These are phyloP conservation scores for Andrena trimmerana DNA, from an alignment of 2,888 invertebrate genomes.

Conservation along the genomic window DNA sequence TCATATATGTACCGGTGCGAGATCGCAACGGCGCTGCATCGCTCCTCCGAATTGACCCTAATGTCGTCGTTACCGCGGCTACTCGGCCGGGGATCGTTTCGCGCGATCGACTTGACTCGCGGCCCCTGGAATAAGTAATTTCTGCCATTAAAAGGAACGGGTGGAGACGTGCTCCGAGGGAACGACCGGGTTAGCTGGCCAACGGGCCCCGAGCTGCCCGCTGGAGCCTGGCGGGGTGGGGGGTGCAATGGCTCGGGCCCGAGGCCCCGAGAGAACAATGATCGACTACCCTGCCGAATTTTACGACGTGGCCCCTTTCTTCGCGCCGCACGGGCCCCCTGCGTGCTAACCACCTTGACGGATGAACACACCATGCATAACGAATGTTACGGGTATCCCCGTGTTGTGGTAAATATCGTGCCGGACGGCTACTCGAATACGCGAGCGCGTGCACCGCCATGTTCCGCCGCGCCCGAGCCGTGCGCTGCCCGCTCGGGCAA, in stretches of 20 bases:
- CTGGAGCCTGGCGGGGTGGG: background rate
- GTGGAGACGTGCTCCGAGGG: constrained; percentile 18
- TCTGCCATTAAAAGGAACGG: constrained; percentile 30
- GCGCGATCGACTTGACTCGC: background rate
- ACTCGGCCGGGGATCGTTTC: background rate
- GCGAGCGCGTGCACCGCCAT: background rate
- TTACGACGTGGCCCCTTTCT: constrained; percentile 66
- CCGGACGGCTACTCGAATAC: constrained; percentile 27
- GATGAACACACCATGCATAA: constrained; percentile 65
- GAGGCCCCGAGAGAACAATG: constrained; percentile 56
- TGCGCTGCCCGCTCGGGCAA: background rate
- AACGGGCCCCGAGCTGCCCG: background rate
- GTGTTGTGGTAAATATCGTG: constrained; percentile 46
- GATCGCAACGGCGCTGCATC: too few relatives aligned
- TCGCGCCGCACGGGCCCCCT: constrained; percentile 57
- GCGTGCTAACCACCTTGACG: constrained; percentile 66
- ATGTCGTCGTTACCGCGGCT: background rate
- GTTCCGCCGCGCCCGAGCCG: background rate
- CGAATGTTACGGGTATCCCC: constrained; percentile 63
- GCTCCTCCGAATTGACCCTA: too few relatives aligned
- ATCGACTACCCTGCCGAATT: constrained; percentile 69
- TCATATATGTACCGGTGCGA: too few relatives aligned
- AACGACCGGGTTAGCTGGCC: background rate
- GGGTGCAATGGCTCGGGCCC: constrained; percentile 46
- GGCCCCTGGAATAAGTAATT: constrained; percentile 34